A percentile compares a stretch with the other conserved stretches of the same genome.
These are phyloP conservation scores for Aurelia sp. DNA, from an alignment of 30 jellyfish, hydroid and myxozoan species.

Conservation along the genomic window DNA sequence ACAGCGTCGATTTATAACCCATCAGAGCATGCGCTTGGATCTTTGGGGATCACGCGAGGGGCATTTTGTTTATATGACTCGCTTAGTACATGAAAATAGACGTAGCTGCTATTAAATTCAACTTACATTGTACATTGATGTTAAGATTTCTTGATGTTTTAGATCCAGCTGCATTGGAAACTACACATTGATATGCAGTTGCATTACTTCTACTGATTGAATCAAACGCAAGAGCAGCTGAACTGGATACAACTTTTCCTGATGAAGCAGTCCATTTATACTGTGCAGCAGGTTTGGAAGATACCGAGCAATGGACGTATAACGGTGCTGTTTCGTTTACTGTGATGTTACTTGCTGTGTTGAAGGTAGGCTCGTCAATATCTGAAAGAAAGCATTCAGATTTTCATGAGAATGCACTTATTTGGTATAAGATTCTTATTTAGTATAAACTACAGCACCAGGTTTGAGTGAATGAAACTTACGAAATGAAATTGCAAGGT, in stretches of 20 bases:
- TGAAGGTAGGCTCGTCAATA: conserved; percentile 43
- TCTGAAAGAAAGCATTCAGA: conserved; percentile 8
- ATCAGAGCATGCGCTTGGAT: no score
- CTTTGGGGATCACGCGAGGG: no score
- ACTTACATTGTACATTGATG: conserved; percentile 61
- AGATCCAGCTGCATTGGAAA: conserved; percentile 38
- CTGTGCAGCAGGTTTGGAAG: conserved; percentile 15
- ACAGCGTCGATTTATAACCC: no score
- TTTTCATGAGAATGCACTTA: no score
- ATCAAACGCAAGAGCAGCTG: conserved; percentile 17
- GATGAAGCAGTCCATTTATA: conserved; percentile 3
- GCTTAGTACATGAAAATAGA: no score
- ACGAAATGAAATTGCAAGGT: no score
- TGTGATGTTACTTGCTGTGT: neutral
- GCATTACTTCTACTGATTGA: conserved; percentile 15
- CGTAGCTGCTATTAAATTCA: no score
- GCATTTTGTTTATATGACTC: no score
- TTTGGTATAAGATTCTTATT: no score
- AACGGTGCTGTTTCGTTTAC: neutral
- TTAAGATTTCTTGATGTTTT: conserved; percentile 12
- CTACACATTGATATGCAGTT: conserved; percentile 26
- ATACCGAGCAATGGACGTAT: conserved; percentile 1
- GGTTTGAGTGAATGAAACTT: no score
- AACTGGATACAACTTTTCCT: conserved; percentile 20
- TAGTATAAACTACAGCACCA: no score